These are phyloP conservation scores for Cataglyphis rosenhaueri DNA, from an alignment of 2,888 invertebrate genomes.

Conservation along the genomic window DNA sequence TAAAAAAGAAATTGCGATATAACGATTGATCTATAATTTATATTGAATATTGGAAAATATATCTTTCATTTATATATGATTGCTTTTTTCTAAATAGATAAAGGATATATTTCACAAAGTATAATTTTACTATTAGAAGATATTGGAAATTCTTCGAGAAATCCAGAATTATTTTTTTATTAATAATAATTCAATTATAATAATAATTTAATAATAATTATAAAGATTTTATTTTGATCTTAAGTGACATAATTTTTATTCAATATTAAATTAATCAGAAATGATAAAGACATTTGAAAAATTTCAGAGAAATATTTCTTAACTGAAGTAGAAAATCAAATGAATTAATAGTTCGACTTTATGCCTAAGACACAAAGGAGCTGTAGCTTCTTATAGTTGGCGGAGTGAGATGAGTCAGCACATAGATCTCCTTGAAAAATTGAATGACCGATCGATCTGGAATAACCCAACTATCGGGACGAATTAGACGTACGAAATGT, in stretches of 20 bases:
- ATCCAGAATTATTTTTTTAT: background rate
- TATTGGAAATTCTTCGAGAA: background rate
- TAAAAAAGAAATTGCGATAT: constrained; percentile 1
- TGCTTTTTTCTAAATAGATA: background rate
- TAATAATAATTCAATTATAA: background rate
- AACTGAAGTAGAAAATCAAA: background rate
- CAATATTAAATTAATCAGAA: background rate
- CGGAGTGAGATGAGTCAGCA: constrained; percentile 1
- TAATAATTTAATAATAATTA: background rate
- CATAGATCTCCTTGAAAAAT: constrained; percentile 44
- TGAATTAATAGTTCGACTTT: background rate
- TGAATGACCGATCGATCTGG: constrained; percentile 57
- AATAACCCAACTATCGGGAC: constrained; percentile 20
- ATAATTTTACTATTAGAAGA: background rate
- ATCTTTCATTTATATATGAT: background rate
- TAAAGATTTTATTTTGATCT: background rate
- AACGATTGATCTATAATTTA: background rate
- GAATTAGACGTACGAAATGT: constrained; percentile 69
- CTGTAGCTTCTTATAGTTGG: background rate
- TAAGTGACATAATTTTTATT: background rate
- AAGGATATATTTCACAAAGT: background rate
- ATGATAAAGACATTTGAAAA: background rate
- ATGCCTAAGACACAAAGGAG: background rate
- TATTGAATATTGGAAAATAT: too few relatives aligned
- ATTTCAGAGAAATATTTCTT: background rate